Evolutionary conservation across 92 coral and sea anemone genomes (phyloP).

Genomic region (Metridium senile): DNA sequence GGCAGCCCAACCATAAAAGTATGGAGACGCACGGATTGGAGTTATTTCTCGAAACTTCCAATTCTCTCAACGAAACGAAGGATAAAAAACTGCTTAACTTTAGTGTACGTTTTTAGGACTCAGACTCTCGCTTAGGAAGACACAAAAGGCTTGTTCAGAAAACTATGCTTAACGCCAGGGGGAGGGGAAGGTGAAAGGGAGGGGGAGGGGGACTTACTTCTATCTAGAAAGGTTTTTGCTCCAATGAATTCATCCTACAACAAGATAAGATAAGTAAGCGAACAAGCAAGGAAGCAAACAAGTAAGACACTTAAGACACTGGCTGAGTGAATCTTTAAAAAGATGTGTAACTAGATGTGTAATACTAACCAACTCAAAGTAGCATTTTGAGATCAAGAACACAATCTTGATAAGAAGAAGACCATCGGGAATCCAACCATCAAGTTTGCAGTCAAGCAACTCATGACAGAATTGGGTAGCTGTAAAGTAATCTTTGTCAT

Average conservation of each 20-base stretch:
- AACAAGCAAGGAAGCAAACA: background rate
- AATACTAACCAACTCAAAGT: background rate
- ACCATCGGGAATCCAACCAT: background rate
- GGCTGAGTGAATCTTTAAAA: background rate
- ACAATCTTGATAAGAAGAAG: background rate
- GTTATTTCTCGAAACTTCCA: no score
- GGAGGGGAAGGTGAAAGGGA: background rate
- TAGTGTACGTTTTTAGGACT: no score
- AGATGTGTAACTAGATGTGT: background rate
- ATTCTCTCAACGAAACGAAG: no score
- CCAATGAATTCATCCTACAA: background rate
- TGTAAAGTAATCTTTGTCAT: background rate
- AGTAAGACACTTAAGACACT: background rate
- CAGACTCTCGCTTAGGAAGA: no score
- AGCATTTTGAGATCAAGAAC: conserved; percentile 3
- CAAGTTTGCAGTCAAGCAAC: background rate
- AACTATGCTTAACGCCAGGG: no score
- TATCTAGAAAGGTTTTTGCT: background rate
- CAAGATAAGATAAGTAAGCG: background rate
- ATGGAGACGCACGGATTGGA: no score
- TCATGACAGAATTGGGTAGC: background rate
- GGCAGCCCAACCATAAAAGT: no score
- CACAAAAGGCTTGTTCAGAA: no score
- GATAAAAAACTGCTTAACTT: no score
- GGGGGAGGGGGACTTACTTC: background rate